phyloP scores from a whole-genome alignment of 2,888 invertebrate genomes.

The Mythimna vitellina region DNA sequence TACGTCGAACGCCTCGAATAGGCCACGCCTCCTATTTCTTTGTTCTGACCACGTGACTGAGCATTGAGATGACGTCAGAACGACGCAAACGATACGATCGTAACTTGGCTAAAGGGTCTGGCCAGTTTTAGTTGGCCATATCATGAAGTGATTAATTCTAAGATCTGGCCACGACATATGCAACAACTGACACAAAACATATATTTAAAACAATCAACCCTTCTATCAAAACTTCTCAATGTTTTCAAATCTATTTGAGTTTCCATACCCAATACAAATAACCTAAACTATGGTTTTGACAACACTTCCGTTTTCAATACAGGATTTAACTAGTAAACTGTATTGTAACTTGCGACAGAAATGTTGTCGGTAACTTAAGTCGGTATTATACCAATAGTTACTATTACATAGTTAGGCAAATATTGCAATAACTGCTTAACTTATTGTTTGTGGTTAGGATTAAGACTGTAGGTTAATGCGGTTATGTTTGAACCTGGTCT shows the following conservation, averaged over 20 bases:
- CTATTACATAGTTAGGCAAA: conserved; percentile 30
- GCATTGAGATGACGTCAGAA: too few relatives aligned
- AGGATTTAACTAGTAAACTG: not conserved
- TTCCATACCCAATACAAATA: not conserved
- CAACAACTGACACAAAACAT: not conserved
- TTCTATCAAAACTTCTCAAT: not conserved
- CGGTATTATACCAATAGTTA: conserved; percentile 23
- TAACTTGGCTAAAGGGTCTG: too few relatives aligned
- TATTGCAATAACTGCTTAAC: conserved; percentile 33
- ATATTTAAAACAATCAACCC: not conserved
- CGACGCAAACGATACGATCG: too few relatives aligned
- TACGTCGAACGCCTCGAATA: too few relatives aligned
- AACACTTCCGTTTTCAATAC: not conserved
- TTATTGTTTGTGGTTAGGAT: conserved; percentile 23
- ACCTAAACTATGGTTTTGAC: not conserved
- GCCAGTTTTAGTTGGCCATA: too few relatives aligned
- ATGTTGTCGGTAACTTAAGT: conserved; percentile 8
- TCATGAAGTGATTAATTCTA: too few relatives aligned
- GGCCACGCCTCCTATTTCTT: too few relatives aligned
- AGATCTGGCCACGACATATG: too few relatives aligned
- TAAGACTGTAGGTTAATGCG: conserved; percentile 11
- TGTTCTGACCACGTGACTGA: too few relatives aligned
- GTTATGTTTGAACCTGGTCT: not conserved
- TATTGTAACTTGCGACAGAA: conserved; percentile 17
- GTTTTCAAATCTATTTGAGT: not conserved